phyloP scores from a whole-genome alignment of 2,113 vertebrate genomes.

The Talpa occidentalis region DNA sequence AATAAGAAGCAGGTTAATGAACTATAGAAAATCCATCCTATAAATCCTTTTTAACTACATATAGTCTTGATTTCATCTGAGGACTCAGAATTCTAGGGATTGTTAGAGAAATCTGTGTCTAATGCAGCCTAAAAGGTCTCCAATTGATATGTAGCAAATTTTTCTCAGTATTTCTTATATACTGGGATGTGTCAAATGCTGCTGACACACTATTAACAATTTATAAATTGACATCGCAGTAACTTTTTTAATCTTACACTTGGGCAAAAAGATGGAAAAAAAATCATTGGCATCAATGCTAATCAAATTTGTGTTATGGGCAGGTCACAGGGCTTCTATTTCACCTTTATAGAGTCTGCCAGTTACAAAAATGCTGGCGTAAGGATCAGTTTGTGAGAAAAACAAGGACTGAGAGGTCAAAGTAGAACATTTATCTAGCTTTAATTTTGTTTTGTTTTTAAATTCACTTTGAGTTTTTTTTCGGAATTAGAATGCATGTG shows the following conservation, averaged over 20 bases:
- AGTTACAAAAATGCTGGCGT: neutral
- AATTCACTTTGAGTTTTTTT: neutral
- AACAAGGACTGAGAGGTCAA: neutral
- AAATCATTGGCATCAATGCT: neutral
- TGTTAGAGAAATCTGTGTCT: conserved; percentile 62
- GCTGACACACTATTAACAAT: conserved; percentile 55
- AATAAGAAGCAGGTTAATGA: conserved; percentile 36
- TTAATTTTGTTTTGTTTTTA: neutral
- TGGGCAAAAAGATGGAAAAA: neutral
- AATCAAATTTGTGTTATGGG: neutral
- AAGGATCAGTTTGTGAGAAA: neutral
- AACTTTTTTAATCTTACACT: conserved; percentile 51
- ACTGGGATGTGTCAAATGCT: conserved; percentile 67
- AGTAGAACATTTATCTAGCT: neutral
- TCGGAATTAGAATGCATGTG: neutral
- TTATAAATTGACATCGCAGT: conserved; percentile 65
- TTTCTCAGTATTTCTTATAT: conserved; percentile 69
- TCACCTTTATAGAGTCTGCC: neutral
- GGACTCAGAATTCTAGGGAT: conserved; percentile 48
- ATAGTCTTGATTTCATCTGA: conserved; percentile 27
- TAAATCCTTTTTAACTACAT: neutral
- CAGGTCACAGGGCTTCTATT: neutral
- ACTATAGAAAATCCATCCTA: neutral
- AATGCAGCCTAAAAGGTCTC: conserved; percentile 69
- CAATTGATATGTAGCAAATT: conserved; percentile 59